phyloP scores from a whole-genome alignment of 53 echinoderm and acorn worm species.

The Luidia sarsii region DNA sequence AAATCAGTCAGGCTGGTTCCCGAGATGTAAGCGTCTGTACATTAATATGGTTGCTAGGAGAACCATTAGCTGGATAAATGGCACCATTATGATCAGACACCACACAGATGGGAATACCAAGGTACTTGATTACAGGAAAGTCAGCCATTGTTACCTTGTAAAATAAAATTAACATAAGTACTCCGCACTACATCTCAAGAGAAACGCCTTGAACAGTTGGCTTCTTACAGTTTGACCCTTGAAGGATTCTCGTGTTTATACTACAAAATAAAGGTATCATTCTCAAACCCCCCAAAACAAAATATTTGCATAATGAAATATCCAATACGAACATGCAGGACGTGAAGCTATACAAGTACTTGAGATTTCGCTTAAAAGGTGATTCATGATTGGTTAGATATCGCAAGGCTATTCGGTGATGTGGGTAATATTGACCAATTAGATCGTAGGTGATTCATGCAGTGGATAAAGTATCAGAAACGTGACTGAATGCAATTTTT shows the following conservation, averaged over 20 bases:
- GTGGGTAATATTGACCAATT: neutral
- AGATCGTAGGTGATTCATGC: slow-evolving; percentile 37
- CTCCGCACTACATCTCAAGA: too few species aligned
- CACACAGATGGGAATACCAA: neutral
- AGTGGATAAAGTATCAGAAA: slow-evolving; percentile 7
- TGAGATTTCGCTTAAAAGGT: slow-evolving; percentile 25
- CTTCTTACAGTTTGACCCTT: too few species aligned
- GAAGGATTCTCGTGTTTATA: too few species aligned
- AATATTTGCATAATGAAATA: slow-evolving; percentile 55
- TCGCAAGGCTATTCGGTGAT: slow-evolving; percentile 37
- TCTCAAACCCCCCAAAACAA: neutral
- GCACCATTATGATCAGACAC: neutral
- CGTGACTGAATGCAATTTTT: slow-evolving; percentile 1
- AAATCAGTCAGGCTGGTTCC: slow-evolving; percentile 2
- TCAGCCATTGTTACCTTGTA: slow-evolving; percentile 38
- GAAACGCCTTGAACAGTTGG: too few species aligned
- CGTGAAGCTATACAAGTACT: slow-evolving; percentile 32
- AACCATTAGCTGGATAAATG: neutral
- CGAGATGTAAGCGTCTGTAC: neutral
- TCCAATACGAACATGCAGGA: slow-evolving; percentile 16
- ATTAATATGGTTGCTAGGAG: too few species aligned
- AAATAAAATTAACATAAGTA: too few species aligned
- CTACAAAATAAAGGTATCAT: neutral
- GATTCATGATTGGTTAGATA: slow-evolving; percentile 29
- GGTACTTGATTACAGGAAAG: neutral